Evolutionary conservation across 2,888 invertebrate species (phyloP).

Genomic region (Pyrochroa serraticornis): DNA sequence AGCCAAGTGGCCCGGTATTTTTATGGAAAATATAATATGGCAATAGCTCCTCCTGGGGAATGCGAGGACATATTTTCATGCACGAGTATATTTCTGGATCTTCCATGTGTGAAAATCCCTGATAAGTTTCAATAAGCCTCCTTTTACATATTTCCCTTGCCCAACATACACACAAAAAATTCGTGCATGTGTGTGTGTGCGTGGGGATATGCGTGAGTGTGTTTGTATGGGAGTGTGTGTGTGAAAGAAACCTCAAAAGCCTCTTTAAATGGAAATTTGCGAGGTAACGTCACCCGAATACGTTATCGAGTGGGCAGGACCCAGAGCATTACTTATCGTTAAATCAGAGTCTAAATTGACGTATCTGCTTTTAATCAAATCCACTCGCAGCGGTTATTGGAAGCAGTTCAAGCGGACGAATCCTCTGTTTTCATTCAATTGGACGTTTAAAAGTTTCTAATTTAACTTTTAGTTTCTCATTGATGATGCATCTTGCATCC

Average conservation of each 20-base stretch:
- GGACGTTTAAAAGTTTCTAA: conserved; percentile 23
- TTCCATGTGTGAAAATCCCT: conserved; percentile 27
- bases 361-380: conserved; percentile 52
- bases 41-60: background rate
- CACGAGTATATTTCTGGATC: conserved; percentile 20
- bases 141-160: conserved; percentile 24
- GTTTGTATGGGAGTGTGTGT: background rate
- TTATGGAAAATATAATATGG: no score
- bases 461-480: conserved; percentile 24
- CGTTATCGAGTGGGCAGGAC: conserved; percentile 44
- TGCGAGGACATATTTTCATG: conserved; percentile 18
- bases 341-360: conserved; percentile 51
- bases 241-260: conserved; percentile 30
- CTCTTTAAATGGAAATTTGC: conserved; percentile 51
- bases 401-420: conserved; percentile 33
- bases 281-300: conserved; percentile 46
- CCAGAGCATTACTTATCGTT: conserved; percentile 48
- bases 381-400: conserved; percentile 38
- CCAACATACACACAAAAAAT: conserved; percentile 11
- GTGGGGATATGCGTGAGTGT: conserved; percentile 2
- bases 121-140: conserved; percentile 28
- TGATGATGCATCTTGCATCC: conserved; percentile 5
- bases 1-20: no score
- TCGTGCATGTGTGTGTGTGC: no score
- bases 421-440: conserved; percentile 34